phyloP scores from a whole-genome alignment of 2,797 vertebrate species.

The Enteromius unitaeniatus region DNA sequence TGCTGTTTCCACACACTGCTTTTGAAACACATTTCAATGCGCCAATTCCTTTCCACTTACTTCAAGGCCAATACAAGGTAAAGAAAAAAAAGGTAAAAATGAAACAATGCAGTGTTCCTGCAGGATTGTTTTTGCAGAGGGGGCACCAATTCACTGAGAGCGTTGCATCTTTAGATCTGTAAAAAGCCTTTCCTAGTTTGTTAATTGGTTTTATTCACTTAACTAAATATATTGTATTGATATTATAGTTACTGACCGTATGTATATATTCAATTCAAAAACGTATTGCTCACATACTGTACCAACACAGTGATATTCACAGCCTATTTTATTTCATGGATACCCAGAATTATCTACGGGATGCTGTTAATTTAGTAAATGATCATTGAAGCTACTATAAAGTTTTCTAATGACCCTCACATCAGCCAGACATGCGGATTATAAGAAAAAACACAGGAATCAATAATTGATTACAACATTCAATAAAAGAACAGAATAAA shows the following conservation, averaged over 20 bases:
- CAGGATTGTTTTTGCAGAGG: neutral
- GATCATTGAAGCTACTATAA: slow-evolving; percentile 15
- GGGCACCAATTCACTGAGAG: neutral
- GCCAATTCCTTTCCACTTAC: slow-evolving; percentile 2
- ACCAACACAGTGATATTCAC: neutral
- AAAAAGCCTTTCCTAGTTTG: neutral
- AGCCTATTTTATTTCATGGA: neutral
- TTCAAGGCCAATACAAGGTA: slow-evolving; percentile 37
- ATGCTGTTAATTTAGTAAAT: slow-evolving; percentile 8
- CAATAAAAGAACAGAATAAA: slow-evolving; percentile 1
- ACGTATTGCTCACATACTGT: neutral
- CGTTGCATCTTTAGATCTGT: neutral
- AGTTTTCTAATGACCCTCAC: neutral
- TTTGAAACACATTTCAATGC: slow-evolving; percentile 35
- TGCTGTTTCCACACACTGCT: slow-evolving; percentile 52
- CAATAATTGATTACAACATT: slow-evolving; percentile 46
- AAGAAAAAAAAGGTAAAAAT: neutral
- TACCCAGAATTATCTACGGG: slow-evolving; percentile 9
- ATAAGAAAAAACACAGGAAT: slow-evolving; percentile 23
- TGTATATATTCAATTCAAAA: neutral
- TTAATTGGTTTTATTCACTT: neutral
- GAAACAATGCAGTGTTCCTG: neutral
- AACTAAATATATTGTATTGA: neutral
- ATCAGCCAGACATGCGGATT: neutral
- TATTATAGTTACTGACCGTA: neutral